Evolutionary conservation across 35 echinoderm and acorn worm genomes (phyloP).

Genomic region (Ophiothrix spiculata): DNA sequence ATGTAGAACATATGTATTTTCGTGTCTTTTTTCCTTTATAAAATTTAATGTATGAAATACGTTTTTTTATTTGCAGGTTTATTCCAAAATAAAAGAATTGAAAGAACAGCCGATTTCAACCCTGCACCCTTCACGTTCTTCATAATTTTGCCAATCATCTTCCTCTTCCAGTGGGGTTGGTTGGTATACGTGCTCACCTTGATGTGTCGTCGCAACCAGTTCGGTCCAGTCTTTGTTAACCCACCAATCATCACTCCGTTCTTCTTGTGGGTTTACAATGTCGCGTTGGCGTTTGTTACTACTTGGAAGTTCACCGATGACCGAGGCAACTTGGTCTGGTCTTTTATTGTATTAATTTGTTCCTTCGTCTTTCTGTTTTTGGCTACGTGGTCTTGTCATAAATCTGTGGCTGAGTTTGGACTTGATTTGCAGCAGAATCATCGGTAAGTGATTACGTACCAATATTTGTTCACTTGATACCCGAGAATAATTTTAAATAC

Average conservation of each 20-base stretch:
- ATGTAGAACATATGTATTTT: too few relatives aligned
- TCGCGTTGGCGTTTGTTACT: constrained; percentile 59
- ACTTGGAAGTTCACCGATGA: constrained; percentile 68
- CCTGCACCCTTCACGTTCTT: not conserved
- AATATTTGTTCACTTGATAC: too few relatives aligned
- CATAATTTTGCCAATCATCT: constrained; percentile 78
- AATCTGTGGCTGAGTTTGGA: too few relatives aligned
- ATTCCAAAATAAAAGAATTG: too few relatives aligned
- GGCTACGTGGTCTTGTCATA: too few relatives aligned
- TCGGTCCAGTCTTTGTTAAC: constrained; percentile 62
- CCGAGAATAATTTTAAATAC: too few relatives aligned
- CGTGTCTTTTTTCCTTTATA: too few relatives aligned
- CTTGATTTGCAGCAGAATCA: too few relatives aligned
- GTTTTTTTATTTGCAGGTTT: too few relatives aligned
- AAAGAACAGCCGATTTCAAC: not conserved
- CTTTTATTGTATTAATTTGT: constrained; percentile 60
- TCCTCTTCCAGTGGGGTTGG: constrained; percentile 51
- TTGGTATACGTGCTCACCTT: constrained; percentile 53
- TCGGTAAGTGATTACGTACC: too few relatives aligned
- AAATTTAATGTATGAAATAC: too few relatives aligned
- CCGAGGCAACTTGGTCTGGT: constrained; percentile 28
- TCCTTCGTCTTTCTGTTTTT: too few relatives aligned
- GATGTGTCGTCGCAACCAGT: constrained; percentile 39
- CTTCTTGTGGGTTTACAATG: constrained; percentile 40
- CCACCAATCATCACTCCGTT: constrained; percentile 45